Conservation (phyloP, 53 echinoderm and acorn worm species). For the Holothuria leucospilota region DNA sequence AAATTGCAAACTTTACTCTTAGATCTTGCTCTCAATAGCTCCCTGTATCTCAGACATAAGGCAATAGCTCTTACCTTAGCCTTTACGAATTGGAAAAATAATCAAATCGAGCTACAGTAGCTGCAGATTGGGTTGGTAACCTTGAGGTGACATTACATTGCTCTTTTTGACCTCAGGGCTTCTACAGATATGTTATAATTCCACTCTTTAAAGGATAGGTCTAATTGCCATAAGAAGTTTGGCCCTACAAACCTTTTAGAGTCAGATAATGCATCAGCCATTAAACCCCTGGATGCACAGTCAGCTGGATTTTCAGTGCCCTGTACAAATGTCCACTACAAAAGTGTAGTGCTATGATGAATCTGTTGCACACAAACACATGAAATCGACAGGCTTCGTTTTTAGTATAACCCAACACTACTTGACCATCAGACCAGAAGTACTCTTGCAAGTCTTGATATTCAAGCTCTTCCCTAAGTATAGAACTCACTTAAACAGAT, state of each 20-base stretch:
- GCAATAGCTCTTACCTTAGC: slow-evolving; percentile 58
- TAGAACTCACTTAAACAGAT: slow-evolving; percentile 52
- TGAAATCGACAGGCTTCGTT: slow-evolving; percentile 64
- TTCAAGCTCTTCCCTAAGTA: slow-evolving; percentile 47
- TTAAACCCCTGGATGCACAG: slow-evolving; percentile 49
- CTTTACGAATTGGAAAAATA: slow-evolving; percentile 54
- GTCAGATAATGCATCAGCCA: no score
- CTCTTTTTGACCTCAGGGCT: neutral
- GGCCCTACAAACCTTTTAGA: no score
- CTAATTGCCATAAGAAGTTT: neutral
- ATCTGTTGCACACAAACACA: slow-evolving; percentile 54
- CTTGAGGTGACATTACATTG: neutral
- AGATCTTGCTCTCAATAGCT: slow-evolving; percentile 24
- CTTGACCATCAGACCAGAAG: slow-evolving; percentile 69
- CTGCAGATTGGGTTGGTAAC: neutral
- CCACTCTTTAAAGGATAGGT: neutral
- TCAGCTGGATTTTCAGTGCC: slow-evolving; percentile 55
- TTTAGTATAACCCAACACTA: slow-evolving; percentile 58
- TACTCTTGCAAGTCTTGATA: slow-evolving; percentile 26
- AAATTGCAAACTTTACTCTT: neutral
- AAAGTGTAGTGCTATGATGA: slow-evolving; percentile 34
- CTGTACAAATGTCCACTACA: slow-evolving; percentile 52
- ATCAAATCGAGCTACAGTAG: slow-evolving; percentile 55
- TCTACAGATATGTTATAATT: neutral
- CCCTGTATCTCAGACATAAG: slow-evolving; percentile 54